phyloP scores from a whole-genome alignment of 2,113 vertebrate genomes.

The Gasterosteus nipponicus region DNA sequence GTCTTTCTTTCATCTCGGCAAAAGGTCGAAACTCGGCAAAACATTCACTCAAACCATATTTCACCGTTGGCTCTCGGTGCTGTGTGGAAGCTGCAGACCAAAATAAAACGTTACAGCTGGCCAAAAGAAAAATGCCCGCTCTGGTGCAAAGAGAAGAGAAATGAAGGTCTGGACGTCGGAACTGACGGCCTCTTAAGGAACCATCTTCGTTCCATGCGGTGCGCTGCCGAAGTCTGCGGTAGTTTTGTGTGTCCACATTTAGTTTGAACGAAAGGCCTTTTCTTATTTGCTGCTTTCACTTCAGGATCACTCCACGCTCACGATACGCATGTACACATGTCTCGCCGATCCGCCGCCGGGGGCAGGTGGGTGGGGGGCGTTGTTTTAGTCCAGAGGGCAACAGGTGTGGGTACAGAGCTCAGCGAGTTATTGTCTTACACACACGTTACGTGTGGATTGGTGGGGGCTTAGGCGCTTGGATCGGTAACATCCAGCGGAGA shows the following conservation, averaged over 20 bases:
- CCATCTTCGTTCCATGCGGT: conserved; percentile 29
- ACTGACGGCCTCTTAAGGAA: conserved; percentile 4
- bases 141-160: conserved; percentile 24
- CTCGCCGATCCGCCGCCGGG: too few relatives aligned
- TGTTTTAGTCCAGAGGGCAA: too few relatives aligned
- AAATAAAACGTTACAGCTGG: not conserved
- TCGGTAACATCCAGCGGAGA: conserved; percentile 79
- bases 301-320: not conserved
- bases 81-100: conserved; percentile 26
- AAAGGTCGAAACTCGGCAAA: conserved; percentile 50
- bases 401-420: too few relatives aligned
- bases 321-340: too few relatives aligned
- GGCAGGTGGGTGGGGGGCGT: too few relatives aligned
- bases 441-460: conserved; percentile 67
- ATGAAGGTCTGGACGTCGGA: conserved; percentile 22
- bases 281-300: conserved; percentile 28
- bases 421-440: conserved; percentile 81
- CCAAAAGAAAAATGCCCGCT: not conserved
- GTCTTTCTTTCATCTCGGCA: conserved; percentile 60
- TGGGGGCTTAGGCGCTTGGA: conserved; percentile 72
- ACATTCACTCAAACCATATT: conserved; percentile 31
- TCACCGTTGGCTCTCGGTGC: conserved; percentile 22
- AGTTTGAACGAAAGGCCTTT: conserved; percentile 15
- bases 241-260: conserved; percentile 20
- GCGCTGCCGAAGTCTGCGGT: conserved; percentile 5